Percentiles rank a stretch among this genome's conserved stretches.
Evolutionary conservation across 2,888 invertebrate genomes (phyloP).

Genomic region (Pyralis farinalis): DNA sequence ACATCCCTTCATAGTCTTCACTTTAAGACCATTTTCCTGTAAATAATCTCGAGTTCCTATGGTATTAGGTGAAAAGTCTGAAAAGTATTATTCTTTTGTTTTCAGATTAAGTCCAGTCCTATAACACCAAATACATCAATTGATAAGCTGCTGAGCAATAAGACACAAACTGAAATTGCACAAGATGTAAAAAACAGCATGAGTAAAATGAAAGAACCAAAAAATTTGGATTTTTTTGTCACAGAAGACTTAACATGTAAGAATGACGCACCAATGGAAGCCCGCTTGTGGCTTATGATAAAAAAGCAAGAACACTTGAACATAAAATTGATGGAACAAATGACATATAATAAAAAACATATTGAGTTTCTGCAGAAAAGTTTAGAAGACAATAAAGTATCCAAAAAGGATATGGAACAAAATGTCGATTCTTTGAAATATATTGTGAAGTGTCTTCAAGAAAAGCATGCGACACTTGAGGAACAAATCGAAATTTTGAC

Average conservation of each 20-base stretch:
- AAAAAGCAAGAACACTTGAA: slow-evolving; percentile 66
- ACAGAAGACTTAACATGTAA: slow-evolving; percentile 51
- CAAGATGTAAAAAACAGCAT: slow-evolving; percentile 49
- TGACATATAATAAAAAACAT: slow-evolving; percentile 54
- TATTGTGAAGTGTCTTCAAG: slow-evolving; percentile 65
- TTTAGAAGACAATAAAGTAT: slow-evolving; percentile 39
- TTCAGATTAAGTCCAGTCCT: slow-evolving; percentile 1
- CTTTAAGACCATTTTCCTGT: no score
- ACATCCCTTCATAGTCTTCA: no score
- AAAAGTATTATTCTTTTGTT: slow-evolving; percentile 4
- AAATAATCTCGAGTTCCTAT: no score
- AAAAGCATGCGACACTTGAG: slow-evolving; percentile 66
- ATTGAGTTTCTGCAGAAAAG: slow-evolving; percentile 51
- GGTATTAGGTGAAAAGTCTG: no score
- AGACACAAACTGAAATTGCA: slow-evolving; percentile 52
- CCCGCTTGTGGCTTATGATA: slow-evolving; percentile 57
- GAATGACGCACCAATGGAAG: slow-evolving; percentile 49
- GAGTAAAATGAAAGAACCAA: slow-evolving; percentile 45
- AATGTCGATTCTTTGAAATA: slow-evolving; percentile 59
- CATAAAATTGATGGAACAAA: slow-evolving; percentile 47
- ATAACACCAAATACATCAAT: slow-evolving; percentile 31
- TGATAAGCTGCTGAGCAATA: slow-evolving; percentile 44
- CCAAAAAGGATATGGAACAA: slow-evolving; percentile 50
- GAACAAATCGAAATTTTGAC: slow-evolving; percentile 72
- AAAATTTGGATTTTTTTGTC: slow-evolving; percentile 47